Percentiles rank a stretch among this genome's conserved stretches.
Conservation (phyloP, 1,140 invertebrate genomes). For the Chironomus tepperi region DNA sequence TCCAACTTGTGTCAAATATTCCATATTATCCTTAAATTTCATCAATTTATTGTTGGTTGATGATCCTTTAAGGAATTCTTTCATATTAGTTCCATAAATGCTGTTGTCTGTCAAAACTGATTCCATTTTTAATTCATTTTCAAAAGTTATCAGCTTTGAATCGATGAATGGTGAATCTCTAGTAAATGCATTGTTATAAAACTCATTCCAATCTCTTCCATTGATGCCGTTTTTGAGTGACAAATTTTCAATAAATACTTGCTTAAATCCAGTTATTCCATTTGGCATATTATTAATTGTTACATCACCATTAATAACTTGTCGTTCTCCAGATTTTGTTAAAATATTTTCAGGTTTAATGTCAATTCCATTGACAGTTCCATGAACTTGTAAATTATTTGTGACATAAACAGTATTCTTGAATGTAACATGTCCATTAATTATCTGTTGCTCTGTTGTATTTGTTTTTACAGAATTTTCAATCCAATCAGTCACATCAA, state of each 20-base stretch:
- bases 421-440: neutral
- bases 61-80: neutral
- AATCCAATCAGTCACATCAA: neutral
- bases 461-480: neutral
- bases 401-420: neutral
- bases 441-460: neutral
- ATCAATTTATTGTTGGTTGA: neutral
- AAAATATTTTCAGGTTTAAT: neutral
- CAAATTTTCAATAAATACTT: neutral
- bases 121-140: neutral
- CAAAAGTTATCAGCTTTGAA: neutral
- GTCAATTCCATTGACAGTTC: neutral
- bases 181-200: neutral
- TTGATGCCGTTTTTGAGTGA: neutral
- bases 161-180: neutral
- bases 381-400: neutral
- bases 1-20: neutral
- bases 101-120: neutral
- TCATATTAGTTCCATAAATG: neutral
- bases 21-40: constrained; percentile 1
- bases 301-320: neutral
- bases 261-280: neutral
- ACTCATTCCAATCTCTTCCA: neutral
- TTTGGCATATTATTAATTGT: neutral
- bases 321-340: neutral